A percentile compares a stretch with the other conserved stretches of the same genome.
Evolutionary conservation across 2,113 vertebrate genomes (phyloP).

Genomic region (Saguinus midas): DNA sequence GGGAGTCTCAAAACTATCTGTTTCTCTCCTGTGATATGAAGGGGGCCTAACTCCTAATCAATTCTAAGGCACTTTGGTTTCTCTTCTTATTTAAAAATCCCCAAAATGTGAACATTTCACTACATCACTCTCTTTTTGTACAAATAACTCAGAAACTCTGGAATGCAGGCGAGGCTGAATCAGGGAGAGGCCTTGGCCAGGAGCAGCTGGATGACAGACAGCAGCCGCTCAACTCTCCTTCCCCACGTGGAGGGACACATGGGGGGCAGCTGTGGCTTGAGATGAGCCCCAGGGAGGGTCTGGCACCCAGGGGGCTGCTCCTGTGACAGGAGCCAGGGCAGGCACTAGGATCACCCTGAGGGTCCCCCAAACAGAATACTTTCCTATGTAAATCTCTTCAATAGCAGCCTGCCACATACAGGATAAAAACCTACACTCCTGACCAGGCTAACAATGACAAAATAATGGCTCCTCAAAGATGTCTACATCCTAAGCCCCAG

Average conservation of each 20-base stretch:
- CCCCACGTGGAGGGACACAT: neutral
- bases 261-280: neutral
- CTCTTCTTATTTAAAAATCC: neutral
- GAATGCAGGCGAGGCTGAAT: neutral
- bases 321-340: too few relatives aligned
- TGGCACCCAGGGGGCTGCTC: neutral
- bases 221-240: accelerated
- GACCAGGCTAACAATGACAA: too few relatives aligned
- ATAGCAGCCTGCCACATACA: neutral
- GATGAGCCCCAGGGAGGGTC: too few relatives aligned
- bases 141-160: neutral
- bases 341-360: neutral
- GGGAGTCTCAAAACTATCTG: neutral
- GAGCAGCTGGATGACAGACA: neutral
- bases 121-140: neutral
- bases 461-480: neutral
- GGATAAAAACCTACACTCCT: neutral
- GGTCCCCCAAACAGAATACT: neutral
- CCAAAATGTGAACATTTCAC: too few relatives aligned
- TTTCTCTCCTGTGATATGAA: neutral
- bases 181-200: neutral
- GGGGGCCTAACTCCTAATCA: neutral
- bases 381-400: neutral
- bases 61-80: neutral
- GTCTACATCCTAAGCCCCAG: neutral